These are phyloP conservation scores for Melitaea athalia DNA, from an alignment of 2,888 invertebrate genomes.

Conservation along the genomic window DNA sequence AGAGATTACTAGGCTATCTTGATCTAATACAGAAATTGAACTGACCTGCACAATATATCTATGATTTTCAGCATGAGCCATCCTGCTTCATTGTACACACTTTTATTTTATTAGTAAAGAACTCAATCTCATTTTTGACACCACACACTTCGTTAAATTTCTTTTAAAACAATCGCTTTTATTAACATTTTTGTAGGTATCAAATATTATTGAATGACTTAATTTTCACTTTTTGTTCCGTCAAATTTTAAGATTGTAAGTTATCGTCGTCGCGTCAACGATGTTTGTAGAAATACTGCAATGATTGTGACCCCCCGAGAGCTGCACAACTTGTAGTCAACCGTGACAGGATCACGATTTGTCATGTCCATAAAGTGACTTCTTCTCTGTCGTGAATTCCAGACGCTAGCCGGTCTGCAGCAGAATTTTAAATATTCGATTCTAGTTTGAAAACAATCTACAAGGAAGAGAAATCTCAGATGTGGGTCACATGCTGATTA, in stretches of 20 bases:
- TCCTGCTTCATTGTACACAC: slow-evolving; percentile 76
- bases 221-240: neutral
- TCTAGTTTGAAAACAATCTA: slow-evolving; percentile 55
- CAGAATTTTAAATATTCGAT: slow-evolving; percentile 44
- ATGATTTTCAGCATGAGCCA: slow-evolving; percentile 84
- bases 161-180: slow-evolving; percentile 13
- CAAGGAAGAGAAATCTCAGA: slow-evolving; percentile 79
- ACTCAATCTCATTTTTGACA: slow-evolving; percentile 54
- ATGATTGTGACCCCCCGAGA: slow-evolving; percentile 65
- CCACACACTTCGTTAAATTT: slow-evolving; percentile 26
- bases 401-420: slow-evolving; percentile 31
- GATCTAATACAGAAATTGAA: slow-evolving; percentile 30
- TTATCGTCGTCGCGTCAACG: slow-evolving; percentile 13
- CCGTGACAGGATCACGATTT: slow-evolving; percentile 66
- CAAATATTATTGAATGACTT: neutral
- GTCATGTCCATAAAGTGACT: slow-evolving; percentile 51
- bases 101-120: slow-evolving; percentile 51
- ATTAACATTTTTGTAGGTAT: slow-evolving; percentile 22
- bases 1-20: neutral
- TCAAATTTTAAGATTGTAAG: slow-evolving; percentile 1
- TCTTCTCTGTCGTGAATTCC: slow-evolving; percentile 31
- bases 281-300: slow-evolving; percentile 28
- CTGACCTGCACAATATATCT: slow-evolving; percentile 89
- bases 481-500: slow-evolving; percentile 82
- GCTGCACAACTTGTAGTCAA: slow-evolving; percentile 66